phyloP scores from a whole-genome alignment of 2,888 invertebrate species.

The Lycaena phlaeas region DNA sequence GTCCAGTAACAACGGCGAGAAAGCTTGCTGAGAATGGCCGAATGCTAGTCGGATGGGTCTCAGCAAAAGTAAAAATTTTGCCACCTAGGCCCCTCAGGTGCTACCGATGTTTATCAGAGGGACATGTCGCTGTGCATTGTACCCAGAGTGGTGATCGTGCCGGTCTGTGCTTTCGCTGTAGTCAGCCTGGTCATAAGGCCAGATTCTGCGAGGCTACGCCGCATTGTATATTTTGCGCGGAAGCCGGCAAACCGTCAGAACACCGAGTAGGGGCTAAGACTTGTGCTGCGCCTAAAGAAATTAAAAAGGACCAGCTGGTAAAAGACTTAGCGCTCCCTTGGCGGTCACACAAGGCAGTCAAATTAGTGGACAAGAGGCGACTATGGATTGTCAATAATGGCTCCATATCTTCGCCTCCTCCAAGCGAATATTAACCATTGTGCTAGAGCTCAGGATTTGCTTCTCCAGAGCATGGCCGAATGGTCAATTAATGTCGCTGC shows the following conservation, averaged over 20 bases:
- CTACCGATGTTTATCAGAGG: slow-evolving; percentile 15
- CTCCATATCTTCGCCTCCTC: background rate
- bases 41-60: slow-evolving; percentile 17
- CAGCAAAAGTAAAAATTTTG: slow-evolving; percentile 12
- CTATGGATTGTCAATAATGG: background rate
- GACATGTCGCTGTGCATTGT: slow-evolving; percentile 15
- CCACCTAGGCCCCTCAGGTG: slow-evolving; percentile 11
- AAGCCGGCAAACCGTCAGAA: slow-evolving; percentile 7
- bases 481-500: slow-evolving; percentile 13
- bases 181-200: slow-evolving; percentile 15
- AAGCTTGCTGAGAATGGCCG: slow-evolving; percentile 10
- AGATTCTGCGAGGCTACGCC: slow-evolving; percentile 11
- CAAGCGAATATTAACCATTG: slow-evolving; percentile 19
- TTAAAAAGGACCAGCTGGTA: no score
- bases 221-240: slow-evolving; percentile 14
- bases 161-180: slow-evolving; percentile 15
- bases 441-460: slow-evolving; percentile 15
- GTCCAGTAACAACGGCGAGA: slow-evolving; percentile 16
- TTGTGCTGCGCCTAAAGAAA: background rate
- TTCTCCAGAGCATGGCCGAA: slow-evolving; percentile 15
- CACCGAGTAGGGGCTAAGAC: slow-evolving; percentile 11
- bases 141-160: slow-evolving; percentile 2
- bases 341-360: background rate
- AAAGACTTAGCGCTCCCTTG: no score
- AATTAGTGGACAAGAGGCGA: background rate